A percentile compares a stretch with the other conserved stretches of the same genome.
Conservation (phyloP, 2,113 vertebrate genomes). For the Furnarius figulus region DNA sequence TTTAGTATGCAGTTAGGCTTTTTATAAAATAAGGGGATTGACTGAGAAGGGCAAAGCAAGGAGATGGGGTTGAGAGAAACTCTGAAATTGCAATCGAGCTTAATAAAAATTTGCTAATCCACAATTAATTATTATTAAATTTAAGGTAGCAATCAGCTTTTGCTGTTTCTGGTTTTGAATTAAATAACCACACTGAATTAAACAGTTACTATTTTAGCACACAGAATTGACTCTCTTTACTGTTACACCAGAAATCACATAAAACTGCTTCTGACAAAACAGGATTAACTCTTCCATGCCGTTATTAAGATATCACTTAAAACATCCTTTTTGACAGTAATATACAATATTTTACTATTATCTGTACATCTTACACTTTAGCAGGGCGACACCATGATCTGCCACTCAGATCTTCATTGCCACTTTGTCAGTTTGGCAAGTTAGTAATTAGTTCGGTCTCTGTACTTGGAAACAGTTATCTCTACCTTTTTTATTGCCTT, state of each 20-base stretch:
- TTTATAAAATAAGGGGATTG: constrained; percentile 2
- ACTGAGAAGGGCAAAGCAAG: constrained; percentile 15
- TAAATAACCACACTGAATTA: neutral
- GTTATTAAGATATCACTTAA: neutral
- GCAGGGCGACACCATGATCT: neutral
- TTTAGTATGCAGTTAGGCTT: constrained; percentile 15
- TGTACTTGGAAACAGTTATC: neutral
- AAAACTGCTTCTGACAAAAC: neutral
- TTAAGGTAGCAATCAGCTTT: neutral
- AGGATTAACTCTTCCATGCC: neutral
- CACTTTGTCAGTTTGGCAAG: neutral
- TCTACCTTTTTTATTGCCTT: neutral
- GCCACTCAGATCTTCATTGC: neutral
- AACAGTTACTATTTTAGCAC: neutral
- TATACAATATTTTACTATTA: neutral
- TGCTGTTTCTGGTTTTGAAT: neutral
- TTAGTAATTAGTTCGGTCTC: neutral
- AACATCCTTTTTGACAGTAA: neutral
- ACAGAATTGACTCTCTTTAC: neutral
- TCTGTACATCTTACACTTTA: neutral
- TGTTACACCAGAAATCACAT: neutral
- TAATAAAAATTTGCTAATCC: neutral
- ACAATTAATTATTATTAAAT: neutral
- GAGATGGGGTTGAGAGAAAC: neutral
- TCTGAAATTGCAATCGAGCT: neutral